Percentiles rank a stretch among this genome's conserved stretches.
phyloP scores from a whole-genome alignment of 2,888 invertebrate genomes.

The Tenthredo amoena region DNA sequence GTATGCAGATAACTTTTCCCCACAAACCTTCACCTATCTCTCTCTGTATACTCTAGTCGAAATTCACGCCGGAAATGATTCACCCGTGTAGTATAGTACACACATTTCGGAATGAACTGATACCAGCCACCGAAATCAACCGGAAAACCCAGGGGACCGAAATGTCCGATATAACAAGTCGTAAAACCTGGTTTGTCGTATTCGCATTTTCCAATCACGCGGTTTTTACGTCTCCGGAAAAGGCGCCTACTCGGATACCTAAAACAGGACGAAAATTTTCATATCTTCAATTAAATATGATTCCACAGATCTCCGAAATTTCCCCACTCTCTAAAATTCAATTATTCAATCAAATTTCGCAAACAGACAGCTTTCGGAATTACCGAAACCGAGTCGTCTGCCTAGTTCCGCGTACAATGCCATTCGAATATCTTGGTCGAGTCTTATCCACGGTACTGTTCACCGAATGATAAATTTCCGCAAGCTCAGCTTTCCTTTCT shows the following conservation, averaged over 20 bases:
- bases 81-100: not conserved
- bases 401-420: too few relatives aligned
- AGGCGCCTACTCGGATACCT: not conserved
- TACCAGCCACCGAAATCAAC: conserved; percentile 17
- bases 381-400: not conserved
- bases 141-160: conserved; percentile 33
- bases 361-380: not conserved
- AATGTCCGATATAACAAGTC: conserved; percentile 11
- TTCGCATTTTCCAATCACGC: conserved; percentile 39
- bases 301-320: not conserved
- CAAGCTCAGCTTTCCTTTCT: not conserved
- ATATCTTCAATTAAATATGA: too few relatives aligned
- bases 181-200: conserved; percentile 30
- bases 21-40: not conserved
- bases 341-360: not conserved
- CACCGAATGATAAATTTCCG: not conserved
- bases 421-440: not conserved
- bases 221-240: conserved; percentile 23
- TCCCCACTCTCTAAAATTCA: not conserved
- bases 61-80: conserved; percentile 35
- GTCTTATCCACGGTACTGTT: not conserved
- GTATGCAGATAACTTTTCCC: not conserved
- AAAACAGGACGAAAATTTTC: not conserved
- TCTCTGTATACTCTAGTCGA: not conserved
- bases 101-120: not conserved